Conservation (phyloP, 2,888 invertebrate species). For the Trissolcus brochymenae region DNA sequence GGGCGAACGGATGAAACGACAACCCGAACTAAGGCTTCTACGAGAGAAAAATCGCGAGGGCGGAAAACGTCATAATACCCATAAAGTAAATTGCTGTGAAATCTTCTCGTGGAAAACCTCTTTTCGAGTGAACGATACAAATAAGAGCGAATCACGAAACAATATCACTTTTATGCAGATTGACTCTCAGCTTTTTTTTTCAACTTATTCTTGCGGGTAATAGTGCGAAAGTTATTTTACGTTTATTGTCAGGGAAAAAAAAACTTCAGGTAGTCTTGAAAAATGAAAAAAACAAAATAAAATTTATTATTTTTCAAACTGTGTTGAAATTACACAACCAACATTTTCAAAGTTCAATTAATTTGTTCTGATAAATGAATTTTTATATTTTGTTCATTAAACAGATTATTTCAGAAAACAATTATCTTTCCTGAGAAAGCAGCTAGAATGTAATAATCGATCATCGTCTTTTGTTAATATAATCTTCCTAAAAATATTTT, state of each 20-base stretch:
- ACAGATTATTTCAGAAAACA: slow-evolving; percentile 6
- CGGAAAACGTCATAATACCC: slow-evolving; percentile 68
- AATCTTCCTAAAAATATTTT: slow-evolving; percentile 26
- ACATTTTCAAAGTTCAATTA: too few relatives aligned
- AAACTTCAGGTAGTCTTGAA: too few relatives aligned
- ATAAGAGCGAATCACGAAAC: slow-evolving; percentile 61
- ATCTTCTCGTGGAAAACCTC: slow-evolving; percentile 63
- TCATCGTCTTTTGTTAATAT: slow-evolving; percentile 10
- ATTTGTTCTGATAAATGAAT: neutral
- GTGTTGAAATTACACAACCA: too few relatives aligned
- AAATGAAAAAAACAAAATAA: too few relatives aligned
- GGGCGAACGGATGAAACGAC: slow-evolving; percentile 60
- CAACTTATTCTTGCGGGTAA: too few relatives aligned
- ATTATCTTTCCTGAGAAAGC: slow-evolving; percentile 12
- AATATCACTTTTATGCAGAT: slow-evolving; percentile 52
- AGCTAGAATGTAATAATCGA: slow-evolving; percentile 23
- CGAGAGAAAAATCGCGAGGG: slow-evolving; percentile 60
- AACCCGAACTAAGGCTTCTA: slow-evolving; percentile 43
- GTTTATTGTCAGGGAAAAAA: too few relatives aligned
- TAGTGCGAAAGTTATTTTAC: too few relatives aligned
- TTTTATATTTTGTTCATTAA: neutral
- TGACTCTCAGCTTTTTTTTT: slow-evolving; percentile 12
- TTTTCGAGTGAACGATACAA: slow-evolving; percentile 65
- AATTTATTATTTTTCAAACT: too few relatives aligned
- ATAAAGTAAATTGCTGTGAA: slow-evolving; percentile 72